Percentiles rank a stretch among this genome's conserved stretches.
phyloP scores from a whole-genome alignment of 2,888 invertebrate species.

The Oligia strigilis region DNA sequence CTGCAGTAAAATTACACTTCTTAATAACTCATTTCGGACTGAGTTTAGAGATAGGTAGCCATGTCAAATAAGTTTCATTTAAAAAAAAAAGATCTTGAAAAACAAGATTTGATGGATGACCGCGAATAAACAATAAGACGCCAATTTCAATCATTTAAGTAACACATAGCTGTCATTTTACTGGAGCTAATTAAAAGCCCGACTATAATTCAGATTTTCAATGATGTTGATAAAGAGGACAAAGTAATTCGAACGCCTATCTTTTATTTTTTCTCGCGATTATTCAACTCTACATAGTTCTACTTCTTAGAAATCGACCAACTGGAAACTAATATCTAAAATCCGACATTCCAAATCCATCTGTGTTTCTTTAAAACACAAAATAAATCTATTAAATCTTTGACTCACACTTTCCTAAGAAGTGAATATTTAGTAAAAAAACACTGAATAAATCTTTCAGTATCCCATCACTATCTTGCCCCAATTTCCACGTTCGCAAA shows the following conservation, averaged over 20 bases:
- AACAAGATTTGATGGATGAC: too few species aligned
- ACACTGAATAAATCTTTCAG: conserved; percentile 47
- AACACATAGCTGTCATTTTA: too few species aligned
- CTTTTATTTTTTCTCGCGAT: background rate
- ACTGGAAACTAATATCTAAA: background rate
- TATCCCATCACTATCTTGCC: conserved; percentile 19
- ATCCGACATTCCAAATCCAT: background rate
- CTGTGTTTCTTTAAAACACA: conserved; percentile 18
- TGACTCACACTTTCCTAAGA: conserved; percentile 19
- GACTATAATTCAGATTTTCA: background rate
- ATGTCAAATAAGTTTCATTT: too few species aligned
- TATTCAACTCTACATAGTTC: background rate
- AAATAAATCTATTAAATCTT: conserved; percentile 16
- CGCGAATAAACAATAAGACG: too few species aligned
- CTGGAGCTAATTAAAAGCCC: too few species aligned
- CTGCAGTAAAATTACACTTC: too few species aligned
- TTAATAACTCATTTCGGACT: too few species aligned
- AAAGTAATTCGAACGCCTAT: background rate
- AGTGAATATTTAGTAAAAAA: conserved; percentile 17
- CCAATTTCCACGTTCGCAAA: conserved; percentile 18
- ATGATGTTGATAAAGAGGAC: background rate
- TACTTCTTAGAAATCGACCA: background rate
- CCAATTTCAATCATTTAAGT: too few species aligned
- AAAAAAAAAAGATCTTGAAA: too few species aligned
- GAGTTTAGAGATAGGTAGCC: too few species aligned